Evolutionary conservation across 1,140 invertebrate species (phyloP).

Genomic region (Aradophagus sp.): DNA sequence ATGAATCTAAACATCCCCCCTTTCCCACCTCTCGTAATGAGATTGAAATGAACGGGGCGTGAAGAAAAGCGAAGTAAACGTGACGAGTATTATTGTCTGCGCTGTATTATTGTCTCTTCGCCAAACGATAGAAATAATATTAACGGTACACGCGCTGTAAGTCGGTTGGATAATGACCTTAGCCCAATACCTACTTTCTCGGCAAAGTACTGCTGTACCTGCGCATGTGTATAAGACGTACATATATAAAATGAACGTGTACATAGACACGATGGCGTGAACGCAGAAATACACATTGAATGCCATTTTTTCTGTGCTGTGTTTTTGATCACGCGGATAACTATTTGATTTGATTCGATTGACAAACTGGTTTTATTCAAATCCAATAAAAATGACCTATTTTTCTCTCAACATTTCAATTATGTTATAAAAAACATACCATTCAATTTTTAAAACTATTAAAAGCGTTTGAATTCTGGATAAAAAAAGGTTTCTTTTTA

Average conservation of each 20-base stretch:
- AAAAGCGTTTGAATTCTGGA: too few species aligned
- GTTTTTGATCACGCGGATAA: too few species aligned
- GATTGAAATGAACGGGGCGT: constrained; percentile 9
- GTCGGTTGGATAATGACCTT: constrained; percentile 56
- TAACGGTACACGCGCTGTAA: constrained; percentile 48
- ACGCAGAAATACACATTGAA: constrained; percentile 27
- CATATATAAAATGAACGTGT: constrained; percentile 4
- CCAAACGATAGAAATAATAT: constrained; percentile 34
- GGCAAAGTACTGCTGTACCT: constrained; percentile 27
- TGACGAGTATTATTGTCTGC: constrained; percentile 35
- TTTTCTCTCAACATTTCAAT: too few species aligned
- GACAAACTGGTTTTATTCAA: too few species aligned
- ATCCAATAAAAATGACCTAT: too few species aligned
- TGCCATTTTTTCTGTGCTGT: too few species aligned
- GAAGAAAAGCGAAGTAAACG: constrained; percentile 7
- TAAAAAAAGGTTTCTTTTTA: too few species aligned
- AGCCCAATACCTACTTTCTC: constrained; percentile 57
- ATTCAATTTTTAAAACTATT: too few species aligned
- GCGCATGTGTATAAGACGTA: neutral
- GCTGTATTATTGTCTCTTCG: constrained; percentile 7
- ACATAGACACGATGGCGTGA: constrained; percentile 10
- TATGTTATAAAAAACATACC: too few species aligned
- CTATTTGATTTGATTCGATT: too few species aligned
- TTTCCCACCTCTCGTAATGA: constrained; percentile 10
- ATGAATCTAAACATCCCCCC: constrained; percentile 1